These are phyloP conservation scores for Drosophila pseudotalamancana DNA, from an alignment of 2,888 invertebrate species.

Conservation along the genomic window DNA sequence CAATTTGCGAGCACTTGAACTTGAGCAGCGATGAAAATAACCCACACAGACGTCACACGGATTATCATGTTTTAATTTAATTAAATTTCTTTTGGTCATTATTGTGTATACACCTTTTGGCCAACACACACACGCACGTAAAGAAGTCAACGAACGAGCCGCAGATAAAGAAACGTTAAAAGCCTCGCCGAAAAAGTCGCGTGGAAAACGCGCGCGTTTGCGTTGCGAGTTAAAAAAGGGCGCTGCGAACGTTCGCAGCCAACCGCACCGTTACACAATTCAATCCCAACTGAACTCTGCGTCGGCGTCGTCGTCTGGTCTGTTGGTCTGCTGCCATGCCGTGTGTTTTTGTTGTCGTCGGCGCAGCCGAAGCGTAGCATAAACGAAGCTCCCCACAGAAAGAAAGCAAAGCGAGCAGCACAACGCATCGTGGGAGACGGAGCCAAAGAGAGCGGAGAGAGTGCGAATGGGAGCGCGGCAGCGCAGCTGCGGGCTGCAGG, in stretches of 20 bases:
- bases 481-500: too few relatives aligned
- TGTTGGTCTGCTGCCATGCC: conserved; percentile 40
- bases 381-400: conserved; percentile 55
- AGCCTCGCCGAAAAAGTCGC: conserved; percentile 50
- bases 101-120: conserved; percentile 40
- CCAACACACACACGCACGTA: conserved; percentile 9
- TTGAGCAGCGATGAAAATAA: conserved; percentile 25
- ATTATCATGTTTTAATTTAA: conserved; percentile 15
- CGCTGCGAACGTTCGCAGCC: conserved; percentile 47
- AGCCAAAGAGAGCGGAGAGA: conserved; percentile 19
- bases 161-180: conserved; percentile 21
- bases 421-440: conserved; percentile 47
- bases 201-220: conserved; percentile 46
- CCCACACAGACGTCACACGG: conserved; percentile 14
- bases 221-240: conserved; percentile 25
- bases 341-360: conserved; percentile 35
- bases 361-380: conserved; percentile 69
- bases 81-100: conserved; percentile 31
- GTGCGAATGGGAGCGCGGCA: conserved; percentile 1
- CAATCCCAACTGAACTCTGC: conserved; percentile 80
- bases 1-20: conserved; percentile 46
- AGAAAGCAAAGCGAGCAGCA: conserved; percentile 49
- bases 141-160: conserved; percentile 42
- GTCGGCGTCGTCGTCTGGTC: conserved; percentile 53
- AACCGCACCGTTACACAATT: conserved; percentile 80